Conservation (phyloP, 2,888 invertebrate species). For the Liopterus haemorrhoidalis region DNA sequence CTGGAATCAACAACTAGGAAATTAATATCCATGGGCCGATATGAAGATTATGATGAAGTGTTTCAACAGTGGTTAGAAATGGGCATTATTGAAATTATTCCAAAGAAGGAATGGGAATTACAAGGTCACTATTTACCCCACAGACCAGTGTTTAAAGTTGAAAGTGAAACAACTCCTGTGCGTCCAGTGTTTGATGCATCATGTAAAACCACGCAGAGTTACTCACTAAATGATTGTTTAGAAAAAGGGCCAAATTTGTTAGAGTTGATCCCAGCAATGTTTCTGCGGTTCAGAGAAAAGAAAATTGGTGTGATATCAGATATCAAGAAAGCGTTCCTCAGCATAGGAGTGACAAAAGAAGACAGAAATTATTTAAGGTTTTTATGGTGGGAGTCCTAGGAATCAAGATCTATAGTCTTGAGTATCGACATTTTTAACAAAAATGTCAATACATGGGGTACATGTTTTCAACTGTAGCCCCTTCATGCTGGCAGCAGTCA, state of each 20-base stretch:
- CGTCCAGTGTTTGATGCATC: constrained; percentile 34
- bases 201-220: constrained; percentile 17
- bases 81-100: constrained; percentile 1
- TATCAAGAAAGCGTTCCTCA: constrained; percentile 32
- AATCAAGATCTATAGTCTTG: no score
- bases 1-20: no score
- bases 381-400: no score
- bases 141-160: constrained; percentile 28
- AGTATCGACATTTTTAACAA: no score
- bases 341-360: constrained; percentile 25
- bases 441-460: no score
- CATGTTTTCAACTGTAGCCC: no score
- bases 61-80: not conserved
- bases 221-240: constrained; percentile 34
- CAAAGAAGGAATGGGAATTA: not conserved
- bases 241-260: constrained; percentile 33
- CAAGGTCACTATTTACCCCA: constrained; percentile 29
- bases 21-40: not conserved
- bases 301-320: constrained; percentile 25
- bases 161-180: constrained; percentile 30
- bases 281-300: constrained; percentile 15
- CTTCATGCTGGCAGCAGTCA: no score
- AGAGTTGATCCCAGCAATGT: constrained; percentile 23
- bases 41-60: not conserved
- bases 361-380: constrained; percentile 31